These are phyloP conservation scores for Nephrotoma appendiculata DNA, from an alignment of 2,888 invertebrate species.

Conservation along the genomic window DNA sequence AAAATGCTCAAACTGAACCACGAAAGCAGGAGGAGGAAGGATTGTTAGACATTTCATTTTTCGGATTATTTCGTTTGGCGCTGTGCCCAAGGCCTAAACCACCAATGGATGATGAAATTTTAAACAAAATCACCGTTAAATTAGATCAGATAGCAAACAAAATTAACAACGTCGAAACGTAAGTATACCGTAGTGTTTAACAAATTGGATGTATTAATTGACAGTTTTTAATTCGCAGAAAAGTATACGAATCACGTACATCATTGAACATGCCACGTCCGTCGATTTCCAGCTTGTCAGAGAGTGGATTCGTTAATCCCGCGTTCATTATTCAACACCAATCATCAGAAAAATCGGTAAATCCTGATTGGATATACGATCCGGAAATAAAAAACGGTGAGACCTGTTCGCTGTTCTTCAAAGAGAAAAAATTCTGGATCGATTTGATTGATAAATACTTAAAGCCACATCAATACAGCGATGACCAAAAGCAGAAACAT, in stretches of 20 bases:
- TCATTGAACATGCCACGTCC: not conserved
- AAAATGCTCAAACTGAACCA: conserved; percentile 9
- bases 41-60: conserved; percentile 36
- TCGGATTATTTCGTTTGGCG: conserved; percentile 39
- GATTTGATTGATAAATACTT: conserved; percentile 62
- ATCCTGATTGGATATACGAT: conserved; percentile 52
- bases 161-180: conserved; percentile 33
- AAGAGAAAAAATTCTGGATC: conserved; percentile 64
- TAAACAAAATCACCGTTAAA: conserved; percentile 30
- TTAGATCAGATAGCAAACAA: conserved; percentile 31
- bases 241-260: not conserved
- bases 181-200: conserved; percentile 4
- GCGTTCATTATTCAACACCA: not conserved
- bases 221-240: not conserved
- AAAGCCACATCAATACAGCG: conserved; percentile 52
- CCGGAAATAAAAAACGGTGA: conserved; percentile 47
- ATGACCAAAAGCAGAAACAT: conserved; percentile 34
- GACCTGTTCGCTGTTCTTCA: conserved; percentile 44
- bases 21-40: conserved; percentile 31
- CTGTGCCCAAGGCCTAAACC: conserved; percentile 35
- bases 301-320: not conserved
- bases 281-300: not conserved
- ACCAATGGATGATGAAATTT: conserved; percentile 30
- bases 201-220: not conserved
- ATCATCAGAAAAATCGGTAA: conserved; percentile 5